Evolutionary conservation across 1,140 invertebrate genomes (phyloP).

Genomic region (Tetramorium simillimum): DNA sequence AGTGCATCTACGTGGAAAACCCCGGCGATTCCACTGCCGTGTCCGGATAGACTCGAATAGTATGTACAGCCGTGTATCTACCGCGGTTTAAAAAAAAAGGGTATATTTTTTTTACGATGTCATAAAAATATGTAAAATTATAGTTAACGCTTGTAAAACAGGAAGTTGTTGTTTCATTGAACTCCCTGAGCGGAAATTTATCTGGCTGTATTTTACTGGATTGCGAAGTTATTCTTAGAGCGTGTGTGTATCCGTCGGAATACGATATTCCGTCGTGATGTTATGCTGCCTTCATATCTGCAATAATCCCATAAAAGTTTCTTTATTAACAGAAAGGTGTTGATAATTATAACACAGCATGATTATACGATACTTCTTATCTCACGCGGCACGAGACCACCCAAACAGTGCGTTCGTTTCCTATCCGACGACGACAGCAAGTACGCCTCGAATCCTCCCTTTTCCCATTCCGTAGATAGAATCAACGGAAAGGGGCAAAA

Average conservation of each 20-base stretch:
- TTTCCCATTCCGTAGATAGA: constrained; percentile 42
- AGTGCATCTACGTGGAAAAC: constrained; percentile 34
- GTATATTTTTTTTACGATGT: not conserved
- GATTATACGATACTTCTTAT: constrained; percentile 3
- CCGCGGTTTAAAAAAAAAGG: not conserved
- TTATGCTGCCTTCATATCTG: not conserved
- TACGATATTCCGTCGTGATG: not conserved
- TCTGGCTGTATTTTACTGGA: not conserved
- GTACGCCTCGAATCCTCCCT: constrained; percentile 31
- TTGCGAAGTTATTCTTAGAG: not conserved
- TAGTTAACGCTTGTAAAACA: not conserved
- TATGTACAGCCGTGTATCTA: not conserved
- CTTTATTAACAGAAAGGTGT: not conserved
- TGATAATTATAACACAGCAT: not conserved
- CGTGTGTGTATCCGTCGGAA: not conserved
- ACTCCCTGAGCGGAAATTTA: constrained; percentile 7
- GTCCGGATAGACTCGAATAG: not conserved
- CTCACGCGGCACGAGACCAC: constrained; percentile 29
- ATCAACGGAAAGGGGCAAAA: not conserved
- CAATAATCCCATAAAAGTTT: not conserved
- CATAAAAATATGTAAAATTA: not conserved
- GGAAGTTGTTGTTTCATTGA: not conserved
- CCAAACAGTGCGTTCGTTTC: constrained; percentile 19
- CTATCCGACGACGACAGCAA: constrained; percentile 20
- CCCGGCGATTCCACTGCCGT: constrained; percentile 19